Base-by-base conservation (phyloP, 2,113 vertebrate genomes). In the Corythornis madagascariensis region DNA sequence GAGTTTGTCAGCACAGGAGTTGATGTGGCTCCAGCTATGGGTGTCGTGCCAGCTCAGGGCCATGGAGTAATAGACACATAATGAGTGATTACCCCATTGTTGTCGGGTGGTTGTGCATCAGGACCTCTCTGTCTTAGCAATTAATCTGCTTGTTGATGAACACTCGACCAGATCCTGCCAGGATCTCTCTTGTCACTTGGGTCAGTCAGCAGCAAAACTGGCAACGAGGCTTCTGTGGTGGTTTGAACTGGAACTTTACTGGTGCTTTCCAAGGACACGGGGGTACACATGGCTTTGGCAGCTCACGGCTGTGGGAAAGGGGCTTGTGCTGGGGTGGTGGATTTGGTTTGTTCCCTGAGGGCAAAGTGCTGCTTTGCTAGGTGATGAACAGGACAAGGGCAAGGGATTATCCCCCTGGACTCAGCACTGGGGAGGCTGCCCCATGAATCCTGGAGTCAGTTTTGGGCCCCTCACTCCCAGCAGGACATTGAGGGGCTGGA, bases 81-180 rank as follows among this genome's bases (percentile, higher is more conserved):
- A 84, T 81, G 89, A 93, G 60, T 79, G 95, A 94, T 93, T 59
- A 71, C 70, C 66, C 7, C 6, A 43, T 92, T 75, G 87, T 76
- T 89, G 91, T 82, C 1, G 4, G 84, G 84, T 79, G 59, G 16
- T 53, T 84, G 78, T 76, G 55, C 61, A 73, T 72, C 82, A 63
- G 60, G 89, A 94, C 90, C 93, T 92, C 86, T 85, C 90, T 91
- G 75, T 63, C 53, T 50, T 24, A 5, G 67, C 72, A 94, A 77
- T 95, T 94, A 86, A 92, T 93, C 67, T 80, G 55, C 83, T 40
- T 29, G 29, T 50, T 93, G 72, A 78, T 88, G 74, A 93, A 53
- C 13, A 14, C 74, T 79, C 4, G 5, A 13, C 82, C 74, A 26
- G 59, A 48, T 79, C 65, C 65, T 65, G 42, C 42, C 0, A 1